phyloP scores from a whole-genome alignment of 2,113 vertebrate species.

The Conger conger region DNA sequence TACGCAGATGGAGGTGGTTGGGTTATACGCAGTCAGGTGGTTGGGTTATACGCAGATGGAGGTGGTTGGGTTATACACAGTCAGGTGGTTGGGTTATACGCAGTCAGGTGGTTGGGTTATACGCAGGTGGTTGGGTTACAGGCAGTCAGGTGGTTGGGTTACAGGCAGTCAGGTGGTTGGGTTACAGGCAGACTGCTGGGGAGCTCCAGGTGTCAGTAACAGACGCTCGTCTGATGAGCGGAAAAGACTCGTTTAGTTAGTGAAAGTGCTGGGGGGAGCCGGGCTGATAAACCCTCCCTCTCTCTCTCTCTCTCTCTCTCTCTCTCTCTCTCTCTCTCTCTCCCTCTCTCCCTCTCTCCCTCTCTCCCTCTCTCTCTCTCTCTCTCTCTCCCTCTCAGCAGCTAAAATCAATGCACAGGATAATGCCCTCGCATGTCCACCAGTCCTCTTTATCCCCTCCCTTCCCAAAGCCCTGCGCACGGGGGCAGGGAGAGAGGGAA shows the following conservation, averaged over 20 bases:
- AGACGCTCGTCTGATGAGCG: conserved; percentile 80
- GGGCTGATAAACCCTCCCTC: conserved; percentile 90
- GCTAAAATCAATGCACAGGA: conserved; percentile 95
- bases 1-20: too few relatives aligned
- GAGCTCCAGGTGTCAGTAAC: conserved; percentile 70
- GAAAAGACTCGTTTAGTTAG: conserved; percentile 90
- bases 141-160: too few relatives aligned
- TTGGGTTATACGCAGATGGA: too few relatives aligned
- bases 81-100: not conserved
- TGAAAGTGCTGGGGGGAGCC: conserved; percentile 86
- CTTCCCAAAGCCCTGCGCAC: conserved; percentile 59
- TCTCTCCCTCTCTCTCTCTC: conserved; percentile 91
- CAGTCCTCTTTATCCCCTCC: conserved; percentile 68
- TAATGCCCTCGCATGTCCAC: conserved; percentile 86
- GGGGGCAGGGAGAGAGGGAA: conserved; percentile 31
- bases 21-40: not conserved
- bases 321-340: conserved; percentile 91
- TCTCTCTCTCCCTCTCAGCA: conserved; percentile 93
- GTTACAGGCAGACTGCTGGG: not conserved
- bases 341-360: conserved; percentile 92
- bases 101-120: not conserved
- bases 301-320: conserved; percentile 91
- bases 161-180: too few relatives aligned
- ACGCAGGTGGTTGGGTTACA: too few relatives aligned
- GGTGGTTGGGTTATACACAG: too few relatives aligned